A percentile compares a stretch with the other conserved stretches of the same genome.
These are phyloP conservation scores for Nothura maculosa DNA, from an alignment of 2,797 vertebrate species.

Conservation along the genomic window DNA sequence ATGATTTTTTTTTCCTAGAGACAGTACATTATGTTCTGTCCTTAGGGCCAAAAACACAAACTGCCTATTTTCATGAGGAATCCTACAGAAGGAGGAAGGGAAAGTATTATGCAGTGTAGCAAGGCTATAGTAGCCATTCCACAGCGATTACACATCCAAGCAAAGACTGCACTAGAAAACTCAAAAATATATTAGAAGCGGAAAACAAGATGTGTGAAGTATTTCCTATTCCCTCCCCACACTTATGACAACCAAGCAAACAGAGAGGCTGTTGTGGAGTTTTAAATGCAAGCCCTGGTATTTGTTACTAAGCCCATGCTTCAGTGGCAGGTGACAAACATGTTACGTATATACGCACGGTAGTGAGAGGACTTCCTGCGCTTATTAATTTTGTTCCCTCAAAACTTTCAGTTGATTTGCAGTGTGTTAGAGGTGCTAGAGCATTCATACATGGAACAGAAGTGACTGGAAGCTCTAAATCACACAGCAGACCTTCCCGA, in stretches of 20 bases:
- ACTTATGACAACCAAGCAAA: constrained; percentile 22
- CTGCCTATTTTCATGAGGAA: constrained; percentile 71
- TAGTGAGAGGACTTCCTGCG: constrained; percentile 19
- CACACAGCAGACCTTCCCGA: background rate
- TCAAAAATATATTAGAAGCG: constrained; percentile 53
- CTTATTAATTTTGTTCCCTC: constrained; percentile 51
- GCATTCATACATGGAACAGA: constrained; percentile 29
- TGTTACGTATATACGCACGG: background rate
- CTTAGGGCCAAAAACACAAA: constrained; percentile 60
- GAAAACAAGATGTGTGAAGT: constrained; percentile 71
- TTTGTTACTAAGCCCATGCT: background rate
- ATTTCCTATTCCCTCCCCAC: constrained; percentile 55
- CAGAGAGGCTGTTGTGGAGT: background rate
- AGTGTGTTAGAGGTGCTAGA: background rate
- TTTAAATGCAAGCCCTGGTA: constrained; percentile 47
- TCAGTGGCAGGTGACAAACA: background rate
- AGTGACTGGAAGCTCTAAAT: constrained; percentile 38
- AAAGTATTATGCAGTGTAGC: constrained; percentile 68
- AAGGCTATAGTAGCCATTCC: constrained; percentile 77
- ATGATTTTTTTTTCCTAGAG: constrained; percentile 30
- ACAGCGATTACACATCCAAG: constrained; percentile 70
- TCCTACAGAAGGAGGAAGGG: constrained; percentile 72
- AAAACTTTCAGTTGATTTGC: constrained; percentile 36
- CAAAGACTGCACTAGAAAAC: constrained; percentile 43
- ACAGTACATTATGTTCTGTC: constrained; percentile 64